Percentiles rank a stretch among this genome's conserved stretches.
These are phyloP conservation scores for Pinna nobilis DNA, from an alignment of 1,140 invertebrate species.

Conservation along the genomic window DNA sequence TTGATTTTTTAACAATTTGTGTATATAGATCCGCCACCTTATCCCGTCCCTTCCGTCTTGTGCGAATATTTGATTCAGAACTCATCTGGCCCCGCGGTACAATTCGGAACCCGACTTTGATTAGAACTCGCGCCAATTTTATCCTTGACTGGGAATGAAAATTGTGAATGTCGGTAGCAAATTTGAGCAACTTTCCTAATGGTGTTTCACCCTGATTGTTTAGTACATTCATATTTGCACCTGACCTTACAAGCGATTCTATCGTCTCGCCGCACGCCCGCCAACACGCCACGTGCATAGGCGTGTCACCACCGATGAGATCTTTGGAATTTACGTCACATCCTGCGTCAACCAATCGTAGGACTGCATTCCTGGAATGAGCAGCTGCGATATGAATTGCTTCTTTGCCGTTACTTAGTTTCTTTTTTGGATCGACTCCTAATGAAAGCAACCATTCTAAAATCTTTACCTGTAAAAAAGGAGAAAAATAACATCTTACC, in stretches of 20 bases:
- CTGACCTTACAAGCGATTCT: slow-evolving; percentile 42
- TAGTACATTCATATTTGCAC: slow-evolving; percentile 48
- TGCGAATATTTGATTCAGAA: not conserved
- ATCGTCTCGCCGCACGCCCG: slow-evolving; percentile 43
- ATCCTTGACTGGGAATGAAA: slow-evolving; percentile 52
- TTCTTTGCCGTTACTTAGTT: slow-evolving; percentile 37
- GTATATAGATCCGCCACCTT: slow-evolving; percentile 43
- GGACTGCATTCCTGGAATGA: slow-evolving; percentile 34
- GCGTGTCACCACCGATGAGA: slow-evolving; percentile 49
- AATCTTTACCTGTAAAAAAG: slow-evolving; percentile 13
- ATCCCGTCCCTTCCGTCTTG: slow-evolving; percentile 23
- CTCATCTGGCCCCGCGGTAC: too few relatives aligned
- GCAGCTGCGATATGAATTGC: slow-evolving; percentile 51
- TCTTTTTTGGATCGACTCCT: slow-evolving; percentile 33
- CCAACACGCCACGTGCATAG: slow-evolving; percentile 55
- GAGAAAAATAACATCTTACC: too few relatives aligned
- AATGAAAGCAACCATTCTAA: slow-evolving; percentile 26
- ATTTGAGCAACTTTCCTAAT: slow-evolving; percentile 54
- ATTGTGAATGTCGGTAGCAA: slow-evolving; percentile 38
- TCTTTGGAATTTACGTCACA: slow-evolving; percentile 56
- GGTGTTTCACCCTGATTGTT: slow-evolving; percentile 55
- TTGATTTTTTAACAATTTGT: slow-evolving; percentile 8
- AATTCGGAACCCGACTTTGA: slow-evolving; percentile 51
- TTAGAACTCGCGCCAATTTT: slow-evolving; percentile 46
- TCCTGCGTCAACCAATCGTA: slow-evolving; percentile 37